Percentiles rank a stretch among this genome's conserved stretches.
These are phyloP conservation scores for Apodemia hepburni DNA, from an alignment of 2,888 invertebrate species.

Conservation along the genomic window DNA sequence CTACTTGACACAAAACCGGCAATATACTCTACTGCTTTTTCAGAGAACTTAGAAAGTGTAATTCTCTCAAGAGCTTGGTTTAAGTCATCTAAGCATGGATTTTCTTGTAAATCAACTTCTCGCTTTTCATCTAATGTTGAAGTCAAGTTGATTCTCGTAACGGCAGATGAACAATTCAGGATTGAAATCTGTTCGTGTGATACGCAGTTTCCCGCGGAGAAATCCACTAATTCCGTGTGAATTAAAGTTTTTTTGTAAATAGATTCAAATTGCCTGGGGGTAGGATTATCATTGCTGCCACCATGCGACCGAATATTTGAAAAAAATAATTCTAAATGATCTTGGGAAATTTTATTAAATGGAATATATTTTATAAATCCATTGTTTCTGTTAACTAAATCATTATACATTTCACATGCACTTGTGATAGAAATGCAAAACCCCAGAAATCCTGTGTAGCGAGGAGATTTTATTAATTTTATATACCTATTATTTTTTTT, in stretches of 20 bases:
- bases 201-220: constrained; percentile 14
- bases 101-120: no score
- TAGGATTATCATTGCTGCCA: constrained; percentile 19
- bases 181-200: constrained; percentile 14
- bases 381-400: not conserved
- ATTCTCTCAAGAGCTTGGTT: no score
- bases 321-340: constrained; percentile 20
- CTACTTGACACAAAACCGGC: no score
- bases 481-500: no score
- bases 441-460: not conserved
- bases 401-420: not conserved
- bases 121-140: no score
- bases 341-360: constrained; percentile 5
- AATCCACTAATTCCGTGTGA: constrained; percentile 3
- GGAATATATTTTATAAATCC: constrained; percentile 4
- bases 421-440: not conserved
- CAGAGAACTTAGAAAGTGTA: no score
- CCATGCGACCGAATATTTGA: constrained; percentile 17
- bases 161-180: constrained; percentile 15
- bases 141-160: no score
- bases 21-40: no score
- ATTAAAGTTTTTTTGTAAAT: constrained; percentile 16
- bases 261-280: constrained; percentile 19
- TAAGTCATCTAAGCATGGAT: no score
- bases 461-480: constrained; percentile 4